Percentiles rank a stretch among this genome's conserved stretches.
Evolutionary conservation across 2,113 vertebrate species (phyloP).

Genomic region (Trochalopteron elliotii): DNA sequence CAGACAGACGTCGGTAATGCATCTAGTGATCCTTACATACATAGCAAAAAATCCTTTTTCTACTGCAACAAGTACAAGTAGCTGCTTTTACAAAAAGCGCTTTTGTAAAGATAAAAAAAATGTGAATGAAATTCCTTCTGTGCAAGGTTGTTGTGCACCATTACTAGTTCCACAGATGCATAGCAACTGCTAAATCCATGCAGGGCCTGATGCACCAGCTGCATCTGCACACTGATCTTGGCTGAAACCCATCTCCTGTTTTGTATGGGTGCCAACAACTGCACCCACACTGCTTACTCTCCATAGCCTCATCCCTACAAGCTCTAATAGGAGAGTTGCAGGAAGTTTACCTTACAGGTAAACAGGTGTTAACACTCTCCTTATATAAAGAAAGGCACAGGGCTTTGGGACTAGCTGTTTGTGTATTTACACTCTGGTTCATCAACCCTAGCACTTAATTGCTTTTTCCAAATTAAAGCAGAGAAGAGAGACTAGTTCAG

Average conservation of each 20-base stretch:
- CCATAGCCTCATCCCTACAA: not conserved
- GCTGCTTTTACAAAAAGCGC: not conserved
- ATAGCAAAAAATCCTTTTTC: not conserved
- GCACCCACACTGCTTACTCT: not conserved
- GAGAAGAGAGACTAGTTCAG: slow-evolving; percentile 15
- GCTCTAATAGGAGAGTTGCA: not conserved
- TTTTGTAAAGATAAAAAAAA: not conserved
- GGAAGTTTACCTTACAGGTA: not conserved
- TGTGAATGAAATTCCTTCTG: not conserved
- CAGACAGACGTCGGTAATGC: accelerated
- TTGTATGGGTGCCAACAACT: not conserved
- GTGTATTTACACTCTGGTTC: slow-evolving; percentile 8
- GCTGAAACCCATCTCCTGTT: not conserved
- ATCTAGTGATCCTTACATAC: not conserved
- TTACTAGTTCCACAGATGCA: not conserved
- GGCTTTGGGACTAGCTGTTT: not conserved
- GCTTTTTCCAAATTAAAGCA: slow-evolving; percentile 41
- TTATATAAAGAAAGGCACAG: not conserved
- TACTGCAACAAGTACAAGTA: not conserved
- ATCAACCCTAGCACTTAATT: slow-evolving; percentile 25
- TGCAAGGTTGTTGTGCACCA: not conserved
- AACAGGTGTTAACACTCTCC: not conserved
- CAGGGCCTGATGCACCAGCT: not conserved
- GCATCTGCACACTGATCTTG: not conserved
- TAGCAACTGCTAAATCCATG: not conserved